These are phyloP conservation scores for Saccostrea echinata DNA, from an alignment of 1,140 invertebrate species.

Conservation along the genomic window DNA sequence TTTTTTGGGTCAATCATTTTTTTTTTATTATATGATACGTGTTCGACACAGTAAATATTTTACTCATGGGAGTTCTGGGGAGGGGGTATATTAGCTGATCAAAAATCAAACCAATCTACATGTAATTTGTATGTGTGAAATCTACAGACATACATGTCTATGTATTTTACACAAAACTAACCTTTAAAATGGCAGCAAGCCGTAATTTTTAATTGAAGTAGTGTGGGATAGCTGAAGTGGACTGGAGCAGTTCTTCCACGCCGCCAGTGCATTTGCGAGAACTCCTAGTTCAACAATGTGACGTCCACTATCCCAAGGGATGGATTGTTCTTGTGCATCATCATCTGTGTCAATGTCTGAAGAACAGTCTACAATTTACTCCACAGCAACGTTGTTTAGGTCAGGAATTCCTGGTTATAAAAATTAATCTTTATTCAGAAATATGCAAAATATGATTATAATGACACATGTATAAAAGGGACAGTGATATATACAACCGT, in stretches of 20 bases:
- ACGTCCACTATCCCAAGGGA: slow-evolving; percentile 21
- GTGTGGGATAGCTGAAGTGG: slow-evolving; percentile 36
- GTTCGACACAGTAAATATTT: no score
- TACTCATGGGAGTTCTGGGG: no score
- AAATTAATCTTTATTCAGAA: no score
- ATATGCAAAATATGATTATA: no score
- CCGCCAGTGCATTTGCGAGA: slow-evolving; percentile 14
- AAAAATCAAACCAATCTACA: no score
- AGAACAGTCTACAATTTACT: not conserved
- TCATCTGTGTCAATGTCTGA: not conserved
- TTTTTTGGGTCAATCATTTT: no score
- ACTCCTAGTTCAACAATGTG: slow-evolving; percentile 39
- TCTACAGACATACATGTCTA: no score
- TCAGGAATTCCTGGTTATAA: not conserved
- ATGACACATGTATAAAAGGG: no score
- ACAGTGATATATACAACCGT: no score
- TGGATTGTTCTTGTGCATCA: not conserved
- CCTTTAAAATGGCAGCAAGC: slow-evolving; percentile 20
- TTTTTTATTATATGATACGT: no score
- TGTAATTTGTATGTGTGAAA: no score
- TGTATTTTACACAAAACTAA: not conserved
- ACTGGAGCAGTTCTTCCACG: slow-evolving; percentile 8
- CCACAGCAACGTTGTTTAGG: not conserved
- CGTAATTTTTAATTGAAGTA: not conserved
- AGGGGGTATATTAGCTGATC: no score